Base-by-base conservation (phyloP, 1,140 invertebrate species). In the Euwallacea fornicatus region DNA sequence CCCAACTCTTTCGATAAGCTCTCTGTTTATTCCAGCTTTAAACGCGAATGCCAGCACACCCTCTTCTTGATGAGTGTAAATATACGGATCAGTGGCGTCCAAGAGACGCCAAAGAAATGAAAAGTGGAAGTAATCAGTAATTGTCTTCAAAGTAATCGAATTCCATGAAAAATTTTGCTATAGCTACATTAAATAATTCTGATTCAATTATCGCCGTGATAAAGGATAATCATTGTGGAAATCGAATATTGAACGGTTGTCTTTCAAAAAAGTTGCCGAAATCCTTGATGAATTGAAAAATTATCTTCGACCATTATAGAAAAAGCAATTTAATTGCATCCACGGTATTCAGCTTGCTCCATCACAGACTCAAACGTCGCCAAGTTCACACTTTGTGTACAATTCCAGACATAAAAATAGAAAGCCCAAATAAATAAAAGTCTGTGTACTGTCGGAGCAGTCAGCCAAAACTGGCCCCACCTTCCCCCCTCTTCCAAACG, bases 21-120 rank as follows among this genome's bases (percentile, higher is more conserved):
- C 8, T 33, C 42, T 63, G 3, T 65, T 65, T 65, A 65, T 66
- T 66, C 55, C 64, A 46, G 53, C 41, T 66, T 11, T 56, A 56
- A 66, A 58, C 64, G 64, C 64, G 64, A 66, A 66, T 55, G 44
- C 64, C 64, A 66, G 42, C 50, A 66, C 64, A 66, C 64, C 64
- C 64, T 66, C 64, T 66, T 65, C 62, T 33, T 33, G 46, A 42
- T 66, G 64, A 53, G 8, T 13, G 41, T 66, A 66, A 58, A 66
- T 66, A 66, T 55, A 66, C 47, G 41, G n/a, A 11, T 58, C 64
- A 66, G 64, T 66, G 64, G 64, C 64, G 64, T 61, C 11, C 7
- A 15, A 13, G 6, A 6, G 21, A 16, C 55, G 10, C 10, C 21
- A 58, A 2, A 2, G 21, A 33, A 33, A 33, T 33, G 21, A 33